These are phyloP conservation scores for Puntigrus tetrazona DNA, from an alignment of 2,113 vertebrate species.

Conservation along the genomic window DNA sequence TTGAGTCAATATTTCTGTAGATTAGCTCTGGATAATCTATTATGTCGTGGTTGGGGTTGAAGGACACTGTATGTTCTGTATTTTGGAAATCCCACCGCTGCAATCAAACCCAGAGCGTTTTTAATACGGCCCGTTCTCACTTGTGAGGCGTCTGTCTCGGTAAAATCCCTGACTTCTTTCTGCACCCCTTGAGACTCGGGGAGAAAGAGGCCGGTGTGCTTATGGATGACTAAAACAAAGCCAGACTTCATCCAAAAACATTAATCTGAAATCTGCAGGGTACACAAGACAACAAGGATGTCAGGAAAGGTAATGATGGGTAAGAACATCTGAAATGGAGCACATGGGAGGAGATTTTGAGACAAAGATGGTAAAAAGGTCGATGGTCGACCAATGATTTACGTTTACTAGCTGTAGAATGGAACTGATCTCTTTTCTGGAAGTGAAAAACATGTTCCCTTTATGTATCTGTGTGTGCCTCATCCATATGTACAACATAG, in stretches of 20 bases:
- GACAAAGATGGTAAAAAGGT: conserved; percentile 4
- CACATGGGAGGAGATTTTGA: background rate
- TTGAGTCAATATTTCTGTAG: conserved; percentile 25
- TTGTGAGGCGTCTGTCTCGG: conserved; percentile 51
- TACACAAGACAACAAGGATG: conserved; percentile 40
- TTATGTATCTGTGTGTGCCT: background rate
- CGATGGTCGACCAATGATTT: background rate
- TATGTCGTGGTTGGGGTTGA: background rate
- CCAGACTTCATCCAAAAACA: conserved; percentile 47
- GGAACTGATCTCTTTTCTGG: background rate
- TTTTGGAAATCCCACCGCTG: background rate
- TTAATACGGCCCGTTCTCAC: conserved; percentile 32
- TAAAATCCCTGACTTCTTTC: conserved; percentile 61
- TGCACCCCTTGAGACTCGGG: conserved; percentile 35
- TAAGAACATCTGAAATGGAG: conserved; percentile 24
- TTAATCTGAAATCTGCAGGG: conserved; percentile 52
- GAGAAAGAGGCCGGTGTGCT: conserved; percentile 54
- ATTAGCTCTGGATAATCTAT: conserved; percentile 28
- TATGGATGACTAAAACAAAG: conserved; percentile 56
- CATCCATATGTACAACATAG: background rate
- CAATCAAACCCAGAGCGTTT: conserved; percentile 35
- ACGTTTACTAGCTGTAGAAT: background rate
- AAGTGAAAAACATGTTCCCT: background rate
- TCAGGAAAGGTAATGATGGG: conserved; percentile 22
- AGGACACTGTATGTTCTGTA: background rate